Conservation (phyloP, 2,113 vertebrate species). For the Copsychus sechellarum region DNA sequence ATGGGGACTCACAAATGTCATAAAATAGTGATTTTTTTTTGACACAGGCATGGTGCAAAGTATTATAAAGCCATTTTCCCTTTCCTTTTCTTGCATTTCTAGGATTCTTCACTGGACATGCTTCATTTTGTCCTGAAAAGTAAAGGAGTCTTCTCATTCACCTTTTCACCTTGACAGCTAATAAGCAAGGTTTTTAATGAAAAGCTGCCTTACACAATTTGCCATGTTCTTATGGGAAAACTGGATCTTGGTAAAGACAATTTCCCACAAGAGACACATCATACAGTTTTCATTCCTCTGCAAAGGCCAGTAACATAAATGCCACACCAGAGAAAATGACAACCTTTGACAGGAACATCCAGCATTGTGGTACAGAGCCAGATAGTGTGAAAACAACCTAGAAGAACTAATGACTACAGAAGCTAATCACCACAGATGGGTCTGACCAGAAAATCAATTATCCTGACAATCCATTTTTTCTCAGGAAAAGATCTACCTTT, state of each 20-base stretch:
- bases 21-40: not conserved
- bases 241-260: not conserved
- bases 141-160: not conserved
- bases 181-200: not conserved
- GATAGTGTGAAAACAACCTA: not conserved
- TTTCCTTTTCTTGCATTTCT: not conserved
- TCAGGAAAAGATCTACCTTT: not conserved
- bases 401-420: not conserved
- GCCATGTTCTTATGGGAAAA: not conserved
- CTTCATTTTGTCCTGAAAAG: not conserved
- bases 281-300: not conserved
- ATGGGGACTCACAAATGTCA: not conserved
- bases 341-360: not conserved
- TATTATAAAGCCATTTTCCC: not conserved
- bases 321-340: not conserved
- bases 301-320: not conserved
- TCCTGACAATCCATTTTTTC: not conserved
- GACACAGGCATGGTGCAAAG: not conserved
- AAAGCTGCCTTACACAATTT: not conserved
- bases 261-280: not conserved
- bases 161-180: not conserved
- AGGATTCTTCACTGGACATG: not conserved
- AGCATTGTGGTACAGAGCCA: not conserved
- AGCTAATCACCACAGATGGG: not conserved
- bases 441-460: not conserved